Base-by-base conservation (phyloP, 2,888 invertebrate genomes). In the Mythimna pallens region DNA sequence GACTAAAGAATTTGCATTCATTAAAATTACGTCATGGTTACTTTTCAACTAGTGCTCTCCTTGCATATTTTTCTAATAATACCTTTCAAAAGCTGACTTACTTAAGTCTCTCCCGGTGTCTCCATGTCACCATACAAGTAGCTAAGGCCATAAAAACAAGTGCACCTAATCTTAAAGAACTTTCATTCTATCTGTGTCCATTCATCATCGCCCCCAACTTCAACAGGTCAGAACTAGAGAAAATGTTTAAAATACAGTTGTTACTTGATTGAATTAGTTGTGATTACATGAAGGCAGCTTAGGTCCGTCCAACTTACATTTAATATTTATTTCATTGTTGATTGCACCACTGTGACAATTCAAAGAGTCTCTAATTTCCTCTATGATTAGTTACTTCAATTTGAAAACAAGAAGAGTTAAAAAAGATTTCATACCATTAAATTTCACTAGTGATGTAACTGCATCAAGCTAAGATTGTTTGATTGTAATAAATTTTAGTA, bases 11-110 rank as follows among this genome's bases (percentile, higher is more conserved):
- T 88, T 91, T 96, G 80, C 93, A 94, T 81, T 96, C 96, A 73
- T 88, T 96, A 22, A 96, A 96, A 87, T 88, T 96, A 81, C 93
- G 96, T 22, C 96, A 96, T 87, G 96, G 96, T n/a, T 96, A 96
- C 88, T 96, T 96, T 86, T 96, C 96, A 47, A 94, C 95, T 36
- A 92, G 91, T 89, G 96, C 96, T 71, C 92, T 96, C 76, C 92
- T 96, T 74, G 93, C 93, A 87, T 96, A 95, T 90, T 96, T 96
- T 86, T 93, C 95, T 34, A 95, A 95, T 82, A 96, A 95, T 78
- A 93, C 90, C 85, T 96, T 96, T 91, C 95, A 93, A 85, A 89
- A 94, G 74, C 85, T 96, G 73, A 96, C 94, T 30, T 96, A 95
- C 85, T 87, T 96, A 67, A 96, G 96, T 86, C 91, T 96, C 61